phyloP scores from a whole-genome alignment of 2,797 vertebrate genomes.

The Xerus rutilus region DNA sequence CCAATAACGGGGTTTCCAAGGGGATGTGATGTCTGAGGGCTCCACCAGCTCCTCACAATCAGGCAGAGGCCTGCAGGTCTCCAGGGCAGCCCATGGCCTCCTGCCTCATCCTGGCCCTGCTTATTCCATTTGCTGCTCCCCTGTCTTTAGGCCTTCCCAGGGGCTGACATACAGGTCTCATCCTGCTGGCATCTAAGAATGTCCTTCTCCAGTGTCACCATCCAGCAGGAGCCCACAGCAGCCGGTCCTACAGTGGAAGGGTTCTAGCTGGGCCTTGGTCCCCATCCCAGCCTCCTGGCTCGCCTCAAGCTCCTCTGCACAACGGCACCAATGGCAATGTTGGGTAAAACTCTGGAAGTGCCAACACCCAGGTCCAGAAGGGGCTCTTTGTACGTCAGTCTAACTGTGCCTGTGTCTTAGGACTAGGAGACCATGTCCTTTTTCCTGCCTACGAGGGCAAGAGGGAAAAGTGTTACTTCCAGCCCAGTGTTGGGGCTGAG shows the following conservation, averaged over 20 bases:
- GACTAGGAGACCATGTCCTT: too few relatives aligned
- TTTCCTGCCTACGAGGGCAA: not conserved
- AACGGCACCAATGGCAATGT: not conserved
- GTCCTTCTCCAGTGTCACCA: rapidly evolving
- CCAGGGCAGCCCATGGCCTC: not conserved
- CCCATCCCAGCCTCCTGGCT: not conserved
- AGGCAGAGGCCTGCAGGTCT: not conserved
- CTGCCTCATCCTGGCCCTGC: rapidly evolving
- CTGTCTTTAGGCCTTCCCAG: not conserved
- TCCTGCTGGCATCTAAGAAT: not conserved
- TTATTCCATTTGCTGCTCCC: not conserved
- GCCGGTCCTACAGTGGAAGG: not conserved
- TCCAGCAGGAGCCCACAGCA: not conserved
- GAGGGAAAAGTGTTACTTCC: not conserved
- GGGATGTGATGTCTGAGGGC: not conserved
- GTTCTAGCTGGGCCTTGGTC: not conserved
- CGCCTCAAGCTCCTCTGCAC: not conserved
- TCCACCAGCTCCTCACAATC: not conserved
- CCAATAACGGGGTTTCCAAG: not conserved
- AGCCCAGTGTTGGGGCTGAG: not conserved
- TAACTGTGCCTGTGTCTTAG: not conserved
- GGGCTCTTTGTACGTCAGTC: not conserved
- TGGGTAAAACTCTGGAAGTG: not conserved
- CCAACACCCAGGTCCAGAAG: not conserved
- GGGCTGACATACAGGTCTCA: not conserved